Evolutionary conservation across 2,797 vertebrate species (phyloP).

Genomic region (Hemibagrus guttatus): DNA sequence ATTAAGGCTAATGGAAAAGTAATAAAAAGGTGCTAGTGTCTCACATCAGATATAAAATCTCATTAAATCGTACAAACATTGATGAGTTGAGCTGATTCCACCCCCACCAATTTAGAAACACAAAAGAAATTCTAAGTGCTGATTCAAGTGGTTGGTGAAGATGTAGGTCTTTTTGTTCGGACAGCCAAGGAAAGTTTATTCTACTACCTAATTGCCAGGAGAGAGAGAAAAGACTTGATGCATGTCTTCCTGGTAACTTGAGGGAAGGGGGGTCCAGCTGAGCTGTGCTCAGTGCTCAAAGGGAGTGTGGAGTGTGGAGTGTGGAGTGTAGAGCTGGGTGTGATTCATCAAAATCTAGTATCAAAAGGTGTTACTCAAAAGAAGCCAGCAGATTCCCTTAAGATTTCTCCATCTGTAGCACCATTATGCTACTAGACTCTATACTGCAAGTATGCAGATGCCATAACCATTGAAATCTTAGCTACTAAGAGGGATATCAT

Average conservation of each 20-base stretch:
- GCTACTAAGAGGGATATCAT: no score
- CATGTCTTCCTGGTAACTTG: background rate
- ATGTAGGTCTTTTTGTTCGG: background rate
- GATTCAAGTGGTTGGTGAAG: background rate
- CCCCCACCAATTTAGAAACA: background rate
- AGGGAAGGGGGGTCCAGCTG: background rate
- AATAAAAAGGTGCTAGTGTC: background rate
- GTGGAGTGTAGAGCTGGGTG: background rate
- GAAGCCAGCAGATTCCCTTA: background rate
- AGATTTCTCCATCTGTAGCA: background rate
- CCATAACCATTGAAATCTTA: background rate
- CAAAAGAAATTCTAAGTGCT: background rate
- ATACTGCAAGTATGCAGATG: background rate
- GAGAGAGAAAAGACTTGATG: background rate
- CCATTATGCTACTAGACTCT: background rate
- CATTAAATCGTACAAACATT: background rate
- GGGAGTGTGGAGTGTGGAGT: background rate
- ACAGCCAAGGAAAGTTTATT: background rate
- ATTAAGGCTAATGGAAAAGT: background rate
- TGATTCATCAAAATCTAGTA: background rate
- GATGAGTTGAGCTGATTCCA: background rate
- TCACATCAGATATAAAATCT: background rate
- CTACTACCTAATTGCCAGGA: background rate
- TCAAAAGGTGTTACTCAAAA: conserved; percentile 3
- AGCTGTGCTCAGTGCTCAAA: background rate